Conservation (phyloP, 2,888 invertebrate species). For the Andrena chrysosceles region DNA sequence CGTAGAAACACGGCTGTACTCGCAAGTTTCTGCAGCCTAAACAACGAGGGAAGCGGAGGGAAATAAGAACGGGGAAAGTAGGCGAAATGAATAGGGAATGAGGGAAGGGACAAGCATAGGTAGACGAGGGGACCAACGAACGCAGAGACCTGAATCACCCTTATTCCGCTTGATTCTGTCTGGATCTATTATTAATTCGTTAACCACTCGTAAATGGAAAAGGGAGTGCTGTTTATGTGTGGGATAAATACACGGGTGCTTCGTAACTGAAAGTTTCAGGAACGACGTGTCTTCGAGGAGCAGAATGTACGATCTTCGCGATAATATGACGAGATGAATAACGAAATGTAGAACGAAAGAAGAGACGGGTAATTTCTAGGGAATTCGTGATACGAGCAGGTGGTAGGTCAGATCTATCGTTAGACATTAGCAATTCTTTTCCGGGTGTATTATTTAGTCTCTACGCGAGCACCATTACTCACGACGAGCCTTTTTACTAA, state of each 20-base stretch:
- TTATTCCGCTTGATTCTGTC: conserved; percentile 4
- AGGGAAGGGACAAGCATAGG: conserved; percentile 31
- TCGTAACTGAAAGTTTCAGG: too few species aligned
- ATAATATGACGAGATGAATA: too few species aligned
- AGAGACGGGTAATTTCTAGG: too few species aligned
- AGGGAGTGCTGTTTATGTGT: neutral
- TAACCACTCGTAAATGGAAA: neutral
- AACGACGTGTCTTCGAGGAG: too few species aligned
- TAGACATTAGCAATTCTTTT: neutral
- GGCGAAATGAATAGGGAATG: conserved; percentile 57
- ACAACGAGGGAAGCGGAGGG: conserved; percentile 25
- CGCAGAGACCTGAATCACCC: neutral
- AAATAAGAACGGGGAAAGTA: conserved; percentile 47
- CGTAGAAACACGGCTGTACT: conserved; percentile 45
- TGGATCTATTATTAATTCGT: conserved; percentile 2
- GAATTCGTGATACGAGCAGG: too few species aligned
- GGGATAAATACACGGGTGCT: neutral
- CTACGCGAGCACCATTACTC: conserved; percentile 23
- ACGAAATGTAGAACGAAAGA: too few species aligned
- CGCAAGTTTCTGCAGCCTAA: conserved; percentile 31
- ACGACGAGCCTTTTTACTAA: conserved; percentile 41
- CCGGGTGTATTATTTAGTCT: neutral
- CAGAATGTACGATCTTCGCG: too few species aligned
- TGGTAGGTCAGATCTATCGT: neutral
- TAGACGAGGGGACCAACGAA: conserved; percentile 7